A percentile compares a stretch with the other conserved stretches of the same genome.
phyloP scores from a whole-genome alignment of 2,113 vertebrate species.

The Paracyprichromis sp. region DNA sequence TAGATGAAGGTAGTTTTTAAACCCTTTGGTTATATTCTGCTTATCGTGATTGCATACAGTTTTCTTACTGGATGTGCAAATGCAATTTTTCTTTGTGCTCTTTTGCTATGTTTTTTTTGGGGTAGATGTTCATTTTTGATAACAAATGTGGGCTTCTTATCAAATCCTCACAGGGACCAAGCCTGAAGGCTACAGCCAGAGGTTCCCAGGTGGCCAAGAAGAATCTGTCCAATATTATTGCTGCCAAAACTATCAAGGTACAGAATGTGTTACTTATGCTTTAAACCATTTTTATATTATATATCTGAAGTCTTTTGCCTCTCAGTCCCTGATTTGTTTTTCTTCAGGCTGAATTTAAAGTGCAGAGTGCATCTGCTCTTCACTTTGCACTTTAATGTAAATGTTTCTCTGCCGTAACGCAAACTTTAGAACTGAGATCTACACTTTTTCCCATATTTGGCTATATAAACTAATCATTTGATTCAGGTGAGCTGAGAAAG shows the following conservation, averaged over 20 bases:
- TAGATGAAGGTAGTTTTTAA: neutral
- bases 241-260: slow-evolving; percentile 81
- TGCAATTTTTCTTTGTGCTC: neutral
- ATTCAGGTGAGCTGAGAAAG: neutral
- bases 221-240: slow-evolving; percentile 47
- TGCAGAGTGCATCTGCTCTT: slow-evolving; percentile 5
- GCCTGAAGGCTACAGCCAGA: slow-evolving; percentile 29
- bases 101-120: neutral
- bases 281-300: neutral
- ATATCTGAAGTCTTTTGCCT: neutral
- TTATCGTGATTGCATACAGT: neutral
- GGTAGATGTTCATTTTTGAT: slow-evolving; percentile 19
- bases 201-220: slow-evolving; percentile 11
- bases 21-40: neutral
- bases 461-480: neutral
- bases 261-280: neutral
- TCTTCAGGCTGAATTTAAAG: slow-evolving; percentile 25
- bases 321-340: neutral
- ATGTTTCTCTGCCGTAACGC: neutral
- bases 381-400: neutral
- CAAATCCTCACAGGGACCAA: slow-evolving; percentile 64
- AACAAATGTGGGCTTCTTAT: slow-evolving; percentile 31
- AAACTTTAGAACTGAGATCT: neutral
- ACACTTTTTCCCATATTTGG: neutral
- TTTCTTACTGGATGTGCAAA: neutral